Evolutionary conservation across 1,140 invertebrate genomes (phyloP).

Genomic region (Saccostrea echinata): DNA sequence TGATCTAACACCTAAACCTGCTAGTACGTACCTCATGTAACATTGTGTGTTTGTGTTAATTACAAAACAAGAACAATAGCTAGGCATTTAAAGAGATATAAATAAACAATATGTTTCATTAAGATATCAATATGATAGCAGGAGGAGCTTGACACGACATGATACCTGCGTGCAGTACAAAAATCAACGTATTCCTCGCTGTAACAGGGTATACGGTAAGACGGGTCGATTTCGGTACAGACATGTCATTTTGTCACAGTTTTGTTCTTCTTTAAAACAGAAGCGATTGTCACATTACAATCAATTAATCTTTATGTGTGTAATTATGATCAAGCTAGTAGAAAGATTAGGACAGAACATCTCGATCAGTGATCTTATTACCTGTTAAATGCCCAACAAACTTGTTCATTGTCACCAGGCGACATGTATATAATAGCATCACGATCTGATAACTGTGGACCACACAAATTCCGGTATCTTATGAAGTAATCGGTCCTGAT

Average conservation of each 20-base stretch:
- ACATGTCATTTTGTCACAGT: constrained; percentile 14
- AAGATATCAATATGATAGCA: constrained; percentile 12
- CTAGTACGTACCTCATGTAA: not conserved
- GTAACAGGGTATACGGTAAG: not conserved
- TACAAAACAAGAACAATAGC: constrained; percentile 33
- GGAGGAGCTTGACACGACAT: not conserved
- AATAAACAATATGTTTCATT: constrained; percentile 31
- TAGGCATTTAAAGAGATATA: constrained; percentile 26
- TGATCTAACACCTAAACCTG: not conserved
- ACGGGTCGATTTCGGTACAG: not conserved
- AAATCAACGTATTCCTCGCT: not conserved
- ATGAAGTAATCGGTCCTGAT: constrained; percentile 4
- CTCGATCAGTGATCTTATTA: constrained; percentile 25
- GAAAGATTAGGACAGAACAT: constrained; percentile 32
- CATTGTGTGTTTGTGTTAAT: constrained; percentile 26
- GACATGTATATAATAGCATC: constrained; percentile 17
- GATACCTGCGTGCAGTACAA: constrained; percentile 24
- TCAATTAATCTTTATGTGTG: constrained; percentile 35
- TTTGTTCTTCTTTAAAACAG: not conserved
- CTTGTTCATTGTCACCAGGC: constrained; percentile 35
- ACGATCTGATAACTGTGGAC: not conserved
- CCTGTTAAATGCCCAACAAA: constrained; percentile 34
- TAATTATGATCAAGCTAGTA: constrained; percentile 35
- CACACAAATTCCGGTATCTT: constrained; percentile 24
- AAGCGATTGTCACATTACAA: constrained; percentile 34